A percentile compares a stretch with the other conserved stretches of the same genome.
phyloP scores from a whole-genome alignment of 2,888 invertebrate genomes.

The Pyrrhosoma nymphula region DNA sequence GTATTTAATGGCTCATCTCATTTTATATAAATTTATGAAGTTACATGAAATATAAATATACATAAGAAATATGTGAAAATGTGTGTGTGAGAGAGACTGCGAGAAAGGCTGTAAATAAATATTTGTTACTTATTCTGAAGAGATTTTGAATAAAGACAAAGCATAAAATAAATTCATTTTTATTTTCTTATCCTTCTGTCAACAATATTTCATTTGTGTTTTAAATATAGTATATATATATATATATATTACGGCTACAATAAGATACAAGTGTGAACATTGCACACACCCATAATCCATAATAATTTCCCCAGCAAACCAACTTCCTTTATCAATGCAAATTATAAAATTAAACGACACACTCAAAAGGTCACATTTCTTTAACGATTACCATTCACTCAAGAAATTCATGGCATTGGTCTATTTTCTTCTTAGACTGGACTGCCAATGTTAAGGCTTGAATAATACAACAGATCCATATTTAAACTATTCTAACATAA shows the following conservation, averaged over 20 bases:
- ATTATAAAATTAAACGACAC: neutral
- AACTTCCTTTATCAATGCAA: neutral
- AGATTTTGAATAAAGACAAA: conserved; percentile 62
- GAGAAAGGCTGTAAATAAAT: conserved; percentile 62
- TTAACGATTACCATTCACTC: neutral
- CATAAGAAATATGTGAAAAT: conserved; percentile 50
- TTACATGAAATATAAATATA: conserved; percentile 31
- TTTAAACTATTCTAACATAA: neutral
- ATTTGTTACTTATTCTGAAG: conserved; percentile 62
- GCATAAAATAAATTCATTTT: conserved; percentile 31
- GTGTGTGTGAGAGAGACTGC: conserved; percentile 43
- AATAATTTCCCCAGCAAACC: neutral
- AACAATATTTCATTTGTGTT: neutral
- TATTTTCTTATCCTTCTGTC: neutral
- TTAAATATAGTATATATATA: too few species aligned
- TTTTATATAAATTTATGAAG: conserved; percentile 61
- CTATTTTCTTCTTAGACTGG: neutral
- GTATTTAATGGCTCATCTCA: conserved; percentile 67
- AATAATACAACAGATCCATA: neutral
- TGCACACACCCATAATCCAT: neutral
- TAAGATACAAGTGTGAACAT: neutral
- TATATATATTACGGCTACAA: conserved; percentile 7
- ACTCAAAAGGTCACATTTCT: neutral
- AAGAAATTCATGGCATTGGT: neutral
- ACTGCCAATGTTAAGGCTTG: neutral